These are phyloP conservation scores for Eulemur albifrons DNA, from an alignment of 2,797 vertebrate species.

Conservation along the genomic window DNA sequence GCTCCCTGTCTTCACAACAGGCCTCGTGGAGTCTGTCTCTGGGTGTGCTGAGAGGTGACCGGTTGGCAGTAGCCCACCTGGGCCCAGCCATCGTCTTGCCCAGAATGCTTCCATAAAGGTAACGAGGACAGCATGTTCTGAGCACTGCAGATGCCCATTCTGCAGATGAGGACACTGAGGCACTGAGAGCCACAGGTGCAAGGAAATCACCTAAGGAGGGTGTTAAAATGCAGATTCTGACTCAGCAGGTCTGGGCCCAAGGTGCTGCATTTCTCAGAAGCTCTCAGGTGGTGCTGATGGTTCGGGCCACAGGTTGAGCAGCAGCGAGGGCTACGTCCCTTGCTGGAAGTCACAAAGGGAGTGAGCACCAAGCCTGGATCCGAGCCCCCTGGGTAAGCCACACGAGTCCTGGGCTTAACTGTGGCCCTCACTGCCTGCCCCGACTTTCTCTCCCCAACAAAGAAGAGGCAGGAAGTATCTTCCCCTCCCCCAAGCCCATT, in stretches of 20 bases:
- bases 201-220: neutral
- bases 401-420: neutral
- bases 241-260: neutral
- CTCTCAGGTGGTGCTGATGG: neutral
- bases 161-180: neutral
- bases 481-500: slow-evolving; percentile 17
- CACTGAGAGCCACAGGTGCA: fast-evolving
- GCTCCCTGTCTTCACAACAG: neutral
- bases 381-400: neutral
- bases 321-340: neutral
- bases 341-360: neutral
- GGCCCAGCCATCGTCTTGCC: neutral
- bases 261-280: neutral
- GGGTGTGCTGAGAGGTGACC: neutral
- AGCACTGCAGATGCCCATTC: neutral
- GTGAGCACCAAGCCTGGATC: neutral
- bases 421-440: neutral
- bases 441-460: neutral
- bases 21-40: neutral
- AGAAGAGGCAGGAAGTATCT: slow-evolving; percentile 47
- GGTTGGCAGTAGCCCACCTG: neutral
- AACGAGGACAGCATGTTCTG: neutral
- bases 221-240: neutral
- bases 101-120: neutral
- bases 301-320: neutral